phyloP scores from a whole-genome alignment of 2,797 vertebrate genomes.

The Mormyrops boulengeri region DNA sequence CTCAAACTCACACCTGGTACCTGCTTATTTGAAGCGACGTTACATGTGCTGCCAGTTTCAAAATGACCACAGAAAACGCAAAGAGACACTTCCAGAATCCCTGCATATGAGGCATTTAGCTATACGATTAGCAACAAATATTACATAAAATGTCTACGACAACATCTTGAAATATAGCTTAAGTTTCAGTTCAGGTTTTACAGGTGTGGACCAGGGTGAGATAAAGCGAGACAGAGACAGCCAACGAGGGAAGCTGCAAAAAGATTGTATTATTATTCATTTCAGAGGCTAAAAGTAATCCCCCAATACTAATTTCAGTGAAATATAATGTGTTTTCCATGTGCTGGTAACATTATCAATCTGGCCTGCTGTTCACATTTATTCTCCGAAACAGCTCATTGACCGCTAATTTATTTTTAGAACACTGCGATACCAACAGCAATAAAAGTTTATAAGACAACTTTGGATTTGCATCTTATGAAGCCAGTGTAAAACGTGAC shows the following conservation, averaged over 20 bases:
- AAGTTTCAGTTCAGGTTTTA: background rate
- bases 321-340: constrained; percentile 20
- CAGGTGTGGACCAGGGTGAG: background rate
- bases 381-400: constrained; percentile 53
- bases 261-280: constrained; percentile 9
- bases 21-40: background rate
- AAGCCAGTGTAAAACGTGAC: constrained; percentile 16
- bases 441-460: constrained; percentile 48
- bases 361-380: constrained; percentile 45
- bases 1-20: background rate
- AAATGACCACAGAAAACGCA: background rate
- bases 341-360: constrained; percentile 4
- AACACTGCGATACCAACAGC: constrained; percentile 51
- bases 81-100: background rate
- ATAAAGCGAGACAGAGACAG: background rate
- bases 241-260: background rate
- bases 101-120: background rate
- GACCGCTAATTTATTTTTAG: constrained; percentile 60
- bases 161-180: background rate
- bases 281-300: constrained; percentile 1
- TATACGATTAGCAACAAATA: background rate
- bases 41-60: background rate
- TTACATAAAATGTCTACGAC: background rate
- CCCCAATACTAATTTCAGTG: constrained; percentile 11
- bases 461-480: constrained; percentile 28